Percentiles rank a stretch among this genome's conserved stretches.
phyloP scores from a whole-genome alignment of 2,797 vertebrate species.

The Sylvia borin region DNA sequence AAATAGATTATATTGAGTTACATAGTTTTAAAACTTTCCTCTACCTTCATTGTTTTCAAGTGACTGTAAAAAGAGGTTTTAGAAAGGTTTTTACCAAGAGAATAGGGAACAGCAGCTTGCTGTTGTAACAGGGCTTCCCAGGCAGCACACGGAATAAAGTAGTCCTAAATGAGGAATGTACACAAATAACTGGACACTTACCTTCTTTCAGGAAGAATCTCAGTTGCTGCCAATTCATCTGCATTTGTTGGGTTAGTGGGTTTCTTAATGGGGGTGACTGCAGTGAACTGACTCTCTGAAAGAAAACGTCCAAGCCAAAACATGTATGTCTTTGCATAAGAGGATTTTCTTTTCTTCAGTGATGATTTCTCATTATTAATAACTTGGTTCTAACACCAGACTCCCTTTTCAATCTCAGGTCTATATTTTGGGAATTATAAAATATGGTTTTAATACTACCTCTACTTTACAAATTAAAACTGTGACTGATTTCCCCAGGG shows the following conservation, averaged over 20 bases:
- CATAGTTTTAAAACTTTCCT: not conserved
- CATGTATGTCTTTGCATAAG: not conserved
- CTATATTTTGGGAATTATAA: not conserved
- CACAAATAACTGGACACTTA: slow-evolving; percentile 60
- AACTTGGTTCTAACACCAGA: not conserved
- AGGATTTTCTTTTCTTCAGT: not conserved
- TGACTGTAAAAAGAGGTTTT: not conserved
- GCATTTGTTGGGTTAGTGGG: slow-evolving; percentile 41
- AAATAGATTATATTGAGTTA: not conserved
- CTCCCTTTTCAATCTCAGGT: not conserved
- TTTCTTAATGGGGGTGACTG: slow-evolving; percentile 73
- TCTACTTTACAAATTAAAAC: not conserved
- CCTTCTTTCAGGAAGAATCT: slow-evolving; percentile 89
- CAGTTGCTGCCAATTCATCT: slow-evolving; percentile 68
- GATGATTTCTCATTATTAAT: not conserved
- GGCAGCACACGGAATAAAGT: not conserved
- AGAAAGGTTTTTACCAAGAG: not conserved
- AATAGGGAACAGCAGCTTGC: not conserved
- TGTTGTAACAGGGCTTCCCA: not conserved
- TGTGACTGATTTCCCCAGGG: not conserved
- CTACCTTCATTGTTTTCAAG: not conserved
- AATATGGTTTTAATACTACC: not conserved
- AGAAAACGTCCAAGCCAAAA: slow-evolving; percentile 28
- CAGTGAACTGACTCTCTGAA: slow-evolving; percentile 64
- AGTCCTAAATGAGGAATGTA: not conserved